Evolutionary conservation across 2,797 vertebrate genomes (phyloP).

Genomic region (Toxotes lorentzi): DNA sequence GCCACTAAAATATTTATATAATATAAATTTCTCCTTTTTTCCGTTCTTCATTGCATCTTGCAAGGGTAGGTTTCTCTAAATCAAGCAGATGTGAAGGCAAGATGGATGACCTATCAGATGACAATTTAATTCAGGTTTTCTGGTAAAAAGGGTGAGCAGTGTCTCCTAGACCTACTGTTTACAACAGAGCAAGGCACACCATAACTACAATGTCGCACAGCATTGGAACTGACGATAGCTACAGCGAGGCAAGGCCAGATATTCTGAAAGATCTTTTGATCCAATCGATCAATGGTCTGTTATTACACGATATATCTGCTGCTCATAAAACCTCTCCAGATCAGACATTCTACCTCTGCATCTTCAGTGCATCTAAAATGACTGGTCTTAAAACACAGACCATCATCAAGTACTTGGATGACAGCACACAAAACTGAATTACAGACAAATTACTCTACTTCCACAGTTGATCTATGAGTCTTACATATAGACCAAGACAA

Average conservation of each 20-base stretch:
- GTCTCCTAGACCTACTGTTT: conserved; percentile 35
- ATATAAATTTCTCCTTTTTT: neutral
- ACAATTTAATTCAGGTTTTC: conserved; percentile 13
- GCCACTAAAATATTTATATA: conserved; percentile 1
- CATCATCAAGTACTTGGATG: conserved; percentile 30
- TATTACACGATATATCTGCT: conserved; percentile 14
- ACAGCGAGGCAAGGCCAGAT: conserved; percentile 42
- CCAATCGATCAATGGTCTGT: neutral
- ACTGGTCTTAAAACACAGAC: conserved; percentile 34
- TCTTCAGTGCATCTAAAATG: conserved; percentile 24
- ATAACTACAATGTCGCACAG: conserved; percentile 51
- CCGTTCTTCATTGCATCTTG: neutral
- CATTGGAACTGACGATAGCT: conserved; percentile 52
- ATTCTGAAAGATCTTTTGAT: conserved; percentile 30
- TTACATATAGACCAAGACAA: conserved; percentile 38
- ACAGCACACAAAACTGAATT: conserved; percentile 26
- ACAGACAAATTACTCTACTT: conserved; percentile 40
- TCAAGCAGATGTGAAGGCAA: conserved; percentile 5
- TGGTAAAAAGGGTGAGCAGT: conserved; percentile 26
- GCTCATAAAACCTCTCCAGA: neutral
- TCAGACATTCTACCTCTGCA: conserved; percentile 9
- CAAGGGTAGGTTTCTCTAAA: neutral
- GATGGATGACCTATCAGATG: conserved; percentile 1
- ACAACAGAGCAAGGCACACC: conserved; percentile 65
- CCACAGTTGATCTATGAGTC: conserved; percentile 36